A percentile compares a stretch with the other conserved stretches of the same genome.
These are phyloP conservation scores for Heliconius nattereri DNA, from an alignment of 1,140 invertebrate genomes.

Conservation along the genomic window DNA sequence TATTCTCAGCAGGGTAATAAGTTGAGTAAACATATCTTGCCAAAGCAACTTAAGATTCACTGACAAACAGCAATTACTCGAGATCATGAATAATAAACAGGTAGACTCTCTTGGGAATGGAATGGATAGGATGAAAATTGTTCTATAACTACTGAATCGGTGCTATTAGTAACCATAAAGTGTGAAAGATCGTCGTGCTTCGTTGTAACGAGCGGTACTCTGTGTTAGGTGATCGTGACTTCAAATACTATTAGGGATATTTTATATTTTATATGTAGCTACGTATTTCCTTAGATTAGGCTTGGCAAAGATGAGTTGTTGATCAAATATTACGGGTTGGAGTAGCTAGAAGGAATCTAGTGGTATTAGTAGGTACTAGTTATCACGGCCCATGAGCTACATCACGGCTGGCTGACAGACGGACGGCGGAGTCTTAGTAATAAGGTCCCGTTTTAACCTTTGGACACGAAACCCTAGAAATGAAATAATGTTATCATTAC, in stretches of 20 bases:
- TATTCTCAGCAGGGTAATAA: constrained; percentile 5
- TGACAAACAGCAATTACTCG: constrained; percentile 9
- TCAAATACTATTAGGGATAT: neutral
- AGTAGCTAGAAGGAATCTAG: too few relatives aligned
- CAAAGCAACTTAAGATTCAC: constrained; percentile 14
- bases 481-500: too few relatives aligned
- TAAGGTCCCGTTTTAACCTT: too few relatives aligned
- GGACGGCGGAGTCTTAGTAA: too few relatives aligned
- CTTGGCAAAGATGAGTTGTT: too few relatives aligned
- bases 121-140: constrained; percentile 12
- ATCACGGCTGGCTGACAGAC: too few relatives aligned
- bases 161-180: neutral
- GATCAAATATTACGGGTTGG: too few relatives aligned
- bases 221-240: neutral
- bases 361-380: too few relatives aligned
- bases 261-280: too few relatives aligned
- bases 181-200: neutral
- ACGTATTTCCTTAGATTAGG: too few relatives aligned
- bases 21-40: constrained; percentile 8
- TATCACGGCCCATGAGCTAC: too few relatives aligned
- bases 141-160: constrained; percentile 10
- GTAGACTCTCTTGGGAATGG: constrained; percentile 4
- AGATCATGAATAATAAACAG: constrained; percentile 15
- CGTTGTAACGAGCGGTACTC: neutral
- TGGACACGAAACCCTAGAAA: too few relatives aligned